phyloP scores from a whole-genome alignment of 1,140 invertebrate species.

The Formica exsecta region DNA sequence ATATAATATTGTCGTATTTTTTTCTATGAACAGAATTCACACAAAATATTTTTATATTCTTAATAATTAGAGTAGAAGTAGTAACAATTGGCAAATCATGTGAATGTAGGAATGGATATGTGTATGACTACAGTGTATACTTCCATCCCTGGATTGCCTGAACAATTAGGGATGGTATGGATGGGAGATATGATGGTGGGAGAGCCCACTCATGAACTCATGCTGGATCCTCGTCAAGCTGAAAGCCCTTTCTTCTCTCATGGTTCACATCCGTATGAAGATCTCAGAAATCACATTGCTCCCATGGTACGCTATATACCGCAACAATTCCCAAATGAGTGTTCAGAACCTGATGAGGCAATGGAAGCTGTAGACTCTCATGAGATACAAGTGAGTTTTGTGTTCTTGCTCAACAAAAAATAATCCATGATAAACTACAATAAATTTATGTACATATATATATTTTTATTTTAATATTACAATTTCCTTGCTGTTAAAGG shows the following conservation, averaged over 20 bases:
- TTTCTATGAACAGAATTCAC: background rate
- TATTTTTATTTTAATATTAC: conserved; percentile 1
- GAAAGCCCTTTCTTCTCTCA: conserved; percentile 88
- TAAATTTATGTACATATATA: conserved; percentile 13
- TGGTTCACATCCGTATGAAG: conserved; percentile 88
- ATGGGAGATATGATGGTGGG: conserved; percentile 89
- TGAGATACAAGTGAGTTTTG: conserved; percentile 81
- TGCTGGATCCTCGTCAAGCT: conserved; percentile 87
- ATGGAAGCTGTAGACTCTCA: conserved; percentile 83
- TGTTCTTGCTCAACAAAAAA: background rate
- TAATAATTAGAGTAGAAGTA: conserved; percentile 44
- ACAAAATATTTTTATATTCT: conserved; percentile 20
- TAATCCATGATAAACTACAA: background rate
- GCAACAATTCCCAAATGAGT: conserved; percentile 82
- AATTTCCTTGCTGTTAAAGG: conserved; percentile 70
- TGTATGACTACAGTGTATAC: conserved; percentile 85
- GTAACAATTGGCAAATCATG: conserved; percentile 67
- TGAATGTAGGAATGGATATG: conserved; percentile 77
- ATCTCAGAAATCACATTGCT: conserved; percentile 87
- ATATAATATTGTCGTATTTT: background rate
- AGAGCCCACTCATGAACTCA: conserved; percentile 87
- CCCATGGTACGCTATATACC: conserved; percentile 86
- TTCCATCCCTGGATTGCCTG: conserved; percentile 87
- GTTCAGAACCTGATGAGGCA: conserved; percentile 84
- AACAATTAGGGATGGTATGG: conserved; percentile 91